A percentile compares a stretch with the other conserved stretches of the same genome.
phyloP scores from a whole-genome alignment of 2,888 invertebrate genomes.

The Leucoptera coffeella region DNA sequence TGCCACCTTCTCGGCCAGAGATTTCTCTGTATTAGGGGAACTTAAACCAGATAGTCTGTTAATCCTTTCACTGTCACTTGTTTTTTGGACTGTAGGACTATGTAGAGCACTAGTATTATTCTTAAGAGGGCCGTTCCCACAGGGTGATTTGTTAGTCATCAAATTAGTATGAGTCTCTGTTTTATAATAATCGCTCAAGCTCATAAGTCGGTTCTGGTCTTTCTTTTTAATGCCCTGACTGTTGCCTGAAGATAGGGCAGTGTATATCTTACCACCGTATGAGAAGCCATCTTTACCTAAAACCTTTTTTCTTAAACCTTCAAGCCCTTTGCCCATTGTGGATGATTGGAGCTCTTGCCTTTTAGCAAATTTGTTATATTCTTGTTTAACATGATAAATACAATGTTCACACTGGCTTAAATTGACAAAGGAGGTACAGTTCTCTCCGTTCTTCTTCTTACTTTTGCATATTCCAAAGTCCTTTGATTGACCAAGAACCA shows the following conservation, averaged over 20 bases:
- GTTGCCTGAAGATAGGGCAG: constrained; percentile 60
- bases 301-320: constrained; percentile 66
- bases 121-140: constrained; percentile 31
- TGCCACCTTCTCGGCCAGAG: constrained; percentile 25
- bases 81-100: constrained; percentile 46
- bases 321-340: constrained; percentile 58
- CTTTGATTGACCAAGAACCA: constrained; percentile 82
- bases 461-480: constrained; percentile 78
- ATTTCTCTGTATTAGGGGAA: neutral
- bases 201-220: constrained; percentile 60
- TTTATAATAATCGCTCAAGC: constrained; percentile 54
- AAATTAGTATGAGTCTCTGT: constrained; percentile 25
- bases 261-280: constrained; percentile 70
- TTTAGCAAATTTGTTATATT: constrained; percentile 73
- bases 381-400: constrained; percentile 81
- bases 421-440: constrained; percentile 71
- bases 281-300: constrained; percentile 73
- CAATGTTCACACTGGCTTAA: constrained; percentile 74
- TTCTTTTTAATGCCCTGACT: constrained; percentile 57
- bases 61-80: constrained; percentile 58
- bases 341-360: constrained; percentile 75
- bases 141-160: constrained; percentile 35
- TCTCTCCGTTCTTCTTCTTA: constrained; percentile 72
- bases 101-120: constrained; percentile 53
- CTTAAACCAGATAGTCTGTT: constrained; percentile 34